Evolutionary conservation across 2,888 invertebrate species (phyloP).

Genomic region (Cryptocephalus moraei): DNA sequence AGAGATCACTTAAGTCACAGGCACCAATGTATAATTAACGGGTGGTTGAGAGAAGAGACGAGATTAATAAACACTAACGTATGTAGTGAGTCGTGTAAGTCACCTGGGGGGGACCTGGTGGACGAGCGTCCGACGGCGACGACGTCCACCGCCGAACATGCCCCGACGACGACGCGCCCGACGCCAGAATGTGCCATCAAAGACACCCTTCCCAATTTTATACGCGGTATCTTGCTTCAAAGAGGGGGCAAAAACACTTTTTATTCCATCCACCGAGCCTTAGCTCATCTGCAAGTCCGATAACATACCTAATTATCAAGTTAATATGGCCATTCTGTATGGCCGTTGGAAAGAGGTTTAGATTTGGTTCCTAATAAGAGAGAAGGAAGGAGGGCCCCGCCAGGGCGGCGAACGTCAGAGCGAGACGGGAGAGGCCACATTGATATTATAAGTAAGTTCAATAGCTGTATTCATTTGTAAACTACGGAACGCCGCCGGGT

Average conservation of each 20-base stretch:
- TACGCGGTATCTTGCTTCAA: conserved; percentile 36
- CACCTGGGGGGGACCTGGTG: conserved; percentile 17
- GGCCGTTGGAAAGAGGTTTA: conserved; percentile 44
- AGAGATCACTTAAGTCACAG: too few species aligned
- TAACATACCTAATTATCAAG: conserved; percentile 86
- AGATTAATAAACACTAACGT: too few species aligned
- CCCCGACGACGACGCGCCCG: conserved; percentile 31
- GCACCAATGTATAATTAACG: too few species aligned
- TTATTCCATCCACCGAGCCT: conserved; percentile 61
- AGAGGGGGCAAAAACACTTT: conserved; percentile 56
- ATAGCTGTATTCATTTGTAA: conserved; percentile 64
- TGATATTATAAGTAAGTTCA: conserved; percentile 63
- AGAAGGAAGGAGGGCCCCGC: conserved; percentile 28
- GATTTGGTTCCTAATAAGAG: conserved; percentile 38
- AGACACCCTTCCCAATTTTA: conserved; percentile 41
- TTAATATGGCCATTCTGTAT: conserved; percentile 75
- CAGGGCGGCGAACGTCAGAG: conserved; percentile 16
- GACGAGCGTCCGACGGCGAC: conserved; percentile 15
- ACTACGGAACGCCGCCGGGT: conserved; percentile 39
- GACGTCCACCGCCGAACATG: conserved; percentile 19
- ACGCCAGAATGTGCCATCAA: conserved; percentile 40
- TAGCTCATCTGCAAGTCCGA: conserved; percentile 82
- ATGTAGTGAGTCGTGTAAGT: too few species aligned
- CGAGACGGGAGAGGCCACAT: conserved; percentile 40
- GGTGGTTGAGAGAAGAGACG: too few species aligned